Evolutionary conservation across 2,113 vertebrate species (phyloP).

Genomic region (Xenopus borealis): DNA sequence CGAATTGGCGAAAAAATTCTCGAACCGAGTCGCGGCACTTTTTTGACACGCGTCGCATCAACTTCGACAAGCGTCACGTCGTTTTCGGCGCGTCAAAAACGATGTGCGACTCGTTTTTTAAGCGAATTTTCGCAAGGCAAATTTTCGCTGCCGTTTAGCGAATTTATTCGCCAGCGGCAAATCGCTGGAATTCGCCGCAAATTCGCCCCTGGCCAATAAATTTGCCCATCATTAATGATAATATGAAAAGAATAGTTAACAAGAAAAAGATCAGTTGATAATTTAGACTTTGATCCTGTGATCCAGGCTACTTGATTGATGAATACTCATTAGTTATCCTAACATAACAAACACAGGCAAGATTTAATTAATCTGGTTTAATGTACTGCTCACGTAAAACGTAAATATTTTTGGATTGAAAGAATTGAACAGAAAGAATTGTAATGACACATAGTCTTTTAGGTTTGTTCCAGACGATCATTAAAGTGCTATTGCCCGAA

Average conservation of each 20-base stretch:
- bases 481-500: slow-evolving; percentile 30
- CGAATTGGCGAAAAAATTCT: no score
- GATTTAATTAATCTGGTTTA: slow-evolving; percentile 12
- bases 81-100: no score
- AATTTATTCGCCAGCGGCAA: no score
- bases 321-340: slow-evolving; percentile 18
- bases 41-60: no score
- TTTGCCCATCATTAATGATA: not conserved
- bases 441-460: slow-evolving; percentile 21
- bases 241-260: not conserved
- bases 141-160: no score
- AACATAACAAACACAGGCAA: slow-evolving; percentile 26
- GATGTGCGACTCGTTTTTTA: no score
- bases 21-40: no score
- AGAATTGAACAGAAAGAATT: slow-evolving; percentile 14
- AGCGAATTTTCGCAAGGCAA: no score
- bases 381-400: slow-evolving; percentile 9
- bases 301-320: slow-evolving; percentile 1
- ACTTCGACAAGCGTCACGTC: no score
- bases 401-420: not conserved
- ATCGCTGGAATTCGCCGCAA: no score
- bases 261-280: not conserved
- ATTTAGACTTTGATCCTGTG: not conserved
- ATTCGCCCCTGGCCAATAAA: no score
- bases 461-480: slow-evolving; percentile 31